These are phyloP conservation scores for Cacoxenus indagator DNA, from an alignment of 2,888 invertebrate genomes.

Conservation along the genomic window DNA sequence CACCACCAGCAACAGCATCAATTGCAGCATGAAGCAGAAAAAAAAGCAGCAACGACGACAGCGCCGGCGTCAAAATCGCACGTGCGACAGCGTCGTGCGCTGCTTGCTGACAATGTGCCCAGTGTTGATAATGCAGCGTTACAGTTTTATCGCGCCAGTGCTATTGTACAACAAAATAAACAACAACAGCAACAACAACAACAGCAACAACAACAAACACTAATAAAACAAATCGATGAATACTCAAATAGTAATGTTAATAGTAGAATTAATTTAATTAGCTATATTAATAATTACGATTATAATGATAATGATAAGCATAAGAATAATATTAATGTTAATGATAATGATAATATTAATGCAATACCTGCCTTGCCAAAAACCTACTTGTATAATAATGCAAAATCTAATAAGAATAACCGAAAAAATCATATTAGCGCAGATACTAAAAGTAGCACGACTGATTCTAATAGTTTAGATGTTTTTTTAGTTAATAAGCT, in stretches of 20 bases:
- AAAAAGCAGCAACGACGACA: constrained; percentile 26
- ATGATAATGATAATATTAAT: constrained; percentile 52
- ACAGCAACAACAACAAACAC: constrained; percentile 35
- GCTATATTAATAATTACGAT: constrained; percentile 26
- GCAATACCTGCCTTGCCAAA: constrained; percentile 71
- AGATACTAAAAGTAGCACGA: constrained; percentile 64
- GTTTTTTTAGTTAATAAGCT: constrained; percentile 55
- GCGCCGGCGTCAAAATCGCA: constrained; percentile 16
- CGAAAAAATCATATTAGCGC: constrained; percentile 45
- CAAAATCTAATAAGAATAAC: constrained; percentile 44
- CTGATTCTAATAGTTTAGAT: constrained; percentile 64
- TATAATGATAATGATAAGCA: constrained; percentile 35
- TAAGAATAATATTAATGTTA: constrained; percentile 46
- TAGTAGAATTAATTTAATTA: constrained; percentile 52
- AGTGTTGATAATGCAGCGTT: background rate
- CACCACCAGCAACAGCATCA: constrained; percentile 33
- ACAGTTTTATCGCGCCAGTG: constrained; percentile 20
- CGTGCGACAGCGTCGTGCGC: background rate
- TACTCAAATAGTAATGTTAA: constrained; percentile 69
- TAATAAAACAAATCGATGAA: constrained; percentile 61
- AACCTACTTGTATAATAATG: constrained; percentile 67
- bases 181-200: background rate
- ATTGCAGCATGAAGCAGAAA: constrained; percentile 33
- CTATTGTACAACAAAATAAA: constrained; percentile 32
- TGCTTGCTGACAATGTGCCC: background rate